Evolutionary conservation across 2,888 invertebrate species (phyloP).

Genomic region (Chorisops tibialis): DNA sequence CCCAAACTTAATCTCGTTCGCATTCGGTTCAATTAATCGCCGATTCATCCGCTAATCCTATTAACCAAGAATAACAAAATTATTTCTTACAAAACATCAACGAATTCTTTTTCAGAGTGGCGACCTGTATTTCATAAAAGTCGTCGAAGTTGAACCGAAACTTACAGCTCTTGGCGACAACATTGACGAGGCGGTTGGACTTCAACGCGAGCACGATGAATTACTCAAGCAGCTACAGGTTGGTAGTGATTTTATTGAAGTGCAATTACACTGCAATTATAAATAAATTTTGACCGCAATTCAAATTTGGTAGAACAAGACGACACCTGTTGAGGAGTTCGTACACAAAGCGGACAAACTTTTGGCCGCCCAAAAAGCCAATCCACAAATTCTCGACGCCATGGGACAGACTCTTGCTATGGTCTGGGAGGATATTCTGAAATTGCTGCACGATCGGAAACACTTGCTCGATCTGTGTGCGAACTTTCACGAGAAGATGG

Average conservation of each 20-base stretch:
- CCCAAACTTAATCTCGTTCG: too few species aligned
- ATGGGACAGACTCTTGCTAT: constrained; percentile 78
- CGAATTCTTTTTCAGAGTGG: constrained; percentile 61
- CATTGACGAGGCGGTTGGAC: constrained; percentile 69
- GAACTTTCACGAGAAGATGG: constrained; percentile 70
- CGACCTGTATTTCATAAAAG: constrained; percentile 77
- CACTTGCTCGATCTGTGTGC: constrained; percentile 74
- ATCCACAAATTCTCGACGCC: constrained; percentile 77
- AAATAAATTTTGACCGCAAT: background rate
- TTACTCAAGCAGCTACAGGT: constrained; percentile 80
- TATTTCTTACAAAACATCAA: background rate
- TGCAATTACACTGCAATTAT: background rate
- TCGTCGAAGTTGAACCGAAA: constrained; percentile 81
- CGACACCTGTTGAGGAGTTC: constrained; percentile 84
- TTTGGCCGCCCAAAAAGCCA: constrained; percentile 71
- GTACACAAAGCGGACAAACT: constrained; percentile 82
- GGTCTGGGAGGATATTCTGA: constrained; percentile 80
- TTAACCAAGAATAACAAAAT: constrained; percentile 3
- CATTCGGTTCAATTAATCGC: background rate
- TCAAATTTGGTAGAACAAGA: constrained; percentile 64
- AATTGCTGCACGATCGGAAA: constrained; percentile 72
- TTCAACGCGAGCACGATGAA: constrained; percentile 77
- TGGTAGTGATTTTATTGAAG: background rate
- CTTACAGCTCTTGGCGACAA: constrained; percentile 75
- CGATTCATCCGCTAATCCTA: constrained; percentile 12